These are phyloP conservation scores for Gnathonemus longibarbis DNA, from an alignment of 2,113 vertebrate genomes.

Conservation along the genomic window DNA sequence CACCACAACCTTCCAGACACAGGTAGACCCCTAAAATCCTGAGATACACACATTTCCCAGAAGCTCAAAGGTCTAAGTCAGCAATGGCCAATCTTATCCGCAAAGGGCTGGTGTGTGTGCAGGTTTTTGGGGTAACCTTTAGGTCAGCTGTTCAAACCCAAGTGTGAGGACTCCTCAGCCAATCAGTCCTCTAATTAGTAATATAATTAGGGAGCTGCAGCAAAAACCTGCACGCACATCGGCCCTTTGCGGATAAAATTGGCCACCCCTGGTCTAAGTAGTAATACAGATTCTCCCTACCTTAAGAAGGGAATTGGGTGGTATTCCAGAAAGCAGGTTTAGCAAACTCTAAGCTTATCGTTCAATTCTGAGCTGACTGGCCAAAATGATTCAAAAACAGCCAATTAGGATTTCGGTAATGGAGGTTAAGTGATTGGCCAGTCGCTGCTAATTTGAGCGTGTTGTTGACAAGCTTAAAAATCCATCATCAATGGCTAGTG, in stretches of 20 bases:
- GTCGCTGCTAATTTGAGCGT: too few species aligned
- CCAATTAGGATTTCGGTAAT: background rate
- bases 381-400: background rate
- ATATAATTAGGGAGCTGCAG: too few species aligned
- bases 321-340: background rate
- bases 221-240: too few species aligned
- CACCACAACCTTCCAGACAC: background rate
- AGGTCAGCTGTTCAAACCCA: too few species aligned
- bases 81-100: too few species aligned
- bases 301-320: background rate
- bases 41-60: background rate
- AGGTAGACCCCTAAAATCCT: background rate
- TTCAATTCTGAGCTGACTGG: background rate
- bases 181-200: too few species aligned
- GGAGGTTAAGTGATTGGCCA: background rate
- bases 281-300: background rate
- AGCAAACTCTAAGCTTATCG: background rate
- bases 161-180: too few species aligned
- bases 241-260: too few species aligned
- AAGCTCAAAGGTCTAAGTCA: background rate
- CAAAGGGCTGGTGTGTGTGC: too few species aligned
- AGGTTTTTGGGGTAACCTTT: too few species aligned
- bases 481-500: background rate
- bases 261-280: background rate
- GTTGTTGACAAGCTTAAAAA: background rate